Conservation (phyloP, 2,797 vertebrate species). For the Phaenicophaeus curvirostris region DNA sequence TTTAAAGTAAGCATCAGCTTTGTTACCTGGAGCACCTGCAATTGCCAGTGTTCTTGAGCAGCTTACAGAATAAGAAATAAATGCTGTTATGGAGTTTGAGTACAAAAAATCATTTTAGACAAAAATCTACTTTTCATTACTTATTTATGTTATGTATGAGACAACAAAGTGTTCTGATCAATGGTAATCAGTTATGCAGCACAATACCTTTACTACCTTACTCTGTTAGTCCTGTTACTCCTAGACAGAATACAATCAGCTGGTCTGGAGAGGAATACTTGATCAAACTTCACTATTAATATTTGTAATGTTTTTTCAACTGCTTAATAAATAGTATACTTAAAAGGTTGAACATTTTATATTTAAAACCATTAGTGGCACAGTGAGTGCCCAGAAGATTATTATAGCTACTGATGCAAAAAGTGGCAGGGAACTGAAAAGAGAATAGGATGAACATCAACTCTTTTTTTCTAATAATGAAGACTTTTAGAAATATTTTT, state of each 20-base stretch:
- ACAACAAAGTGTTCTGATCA: background rate
- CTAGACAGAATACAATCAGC: fast-evolving
- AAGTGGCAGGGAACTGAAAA: background rate
- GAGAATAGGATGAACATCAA: background rate
- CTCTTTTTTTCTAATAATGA: background rate
- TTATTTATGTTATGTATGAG: background rate
- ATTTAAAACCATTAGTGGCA: background rate
- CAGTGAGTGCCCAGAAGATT: background rate
- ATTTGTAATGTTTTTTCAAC: background rate
- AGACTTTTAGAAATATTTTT: background rate
- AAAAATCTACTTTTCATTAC: background rate
- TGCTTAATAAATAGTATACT: background rate
- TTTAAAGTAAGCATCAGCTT: conserved; percentile 1
- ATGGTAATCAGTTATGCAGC: background rate
- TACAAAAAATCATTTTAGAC: background rate
- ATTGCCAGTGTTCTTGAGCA: background rate
- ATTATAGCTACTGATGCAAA: background rate
- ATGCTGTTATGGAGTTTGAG: background rate
- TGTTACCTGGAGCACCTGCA: background rate
- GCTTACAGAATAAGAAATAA: background rate
- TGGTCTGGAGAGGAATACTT: background rate
- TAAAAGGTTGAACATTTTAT: background rate
- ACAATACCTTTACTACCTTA: fast-evolving
- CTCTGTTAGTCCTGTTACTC: background rate
- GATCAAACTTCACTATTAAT: no score